Evolutionary conservation across 1,140 invertebrate genomes (phyloP), one percentile per base, ranked within the genome.

Genomic region (Daktulosphaira vitifoliae): DNA sequence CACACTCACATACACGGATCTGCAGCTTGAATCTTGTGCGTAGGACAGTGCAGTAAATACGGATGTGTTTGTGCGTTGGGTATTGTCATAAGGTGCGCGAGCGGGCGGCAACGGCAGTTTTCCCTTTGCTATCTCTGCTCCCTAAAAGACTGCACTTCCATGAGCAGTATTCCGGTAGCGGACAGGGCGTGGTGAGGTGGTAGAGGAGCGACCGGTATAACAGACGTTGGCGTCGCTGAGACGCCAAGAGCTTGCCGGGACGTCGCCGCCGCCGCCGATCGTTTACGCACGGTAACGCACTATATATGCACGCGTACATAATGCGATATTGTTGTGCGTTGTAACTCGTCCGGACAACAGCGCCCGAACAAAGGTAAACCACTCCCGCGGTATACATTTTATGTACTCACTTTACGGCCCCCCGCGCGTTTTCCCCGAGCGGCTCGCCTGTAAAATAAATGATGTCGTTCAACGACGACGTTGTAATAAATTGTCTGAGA

Each of bases 231-330:
- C 56, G 56, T 62, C 56, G 25, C 25, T 25, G 56, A 62, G 56
- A 62, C 56, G 56, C 56, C 56, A 16, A 62, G 13, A 48, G 23
- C 42, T 62, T 62, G 39, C 39, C 42, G 39, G 54, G 54, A 26
- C 53, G 52, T 26, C 50, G 50, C 29, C 29, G 29, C 33, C 51
- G 18, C 16, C 16, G 51, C 16, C 54, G 39, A 62, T 62, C 56
- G 56, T 62, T 62, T 62, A 62, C 56, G 56, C 56, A 62, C 56
- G 56, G 56, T 62, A 62, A 62, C 56, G 56, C 56, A 48, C 42
- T 13, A 11, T 23, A 33, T 11, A 33, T 33, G 11, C 11, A 33
- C 11, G 11, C 11, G 11, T 33, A 33, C 11, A 33, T 33, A 33
- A 33, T 11, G 29, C 29, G 5, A 33, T 33, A 33, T 33, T 33